Percentiles rank a stretch among this genome's conserved stretches.
These are phyloP conservation scores for Muscicapa striata DNA, from an alignment of 2,797 vertebrate genomes.

Conservation along the genomic window DNA sequence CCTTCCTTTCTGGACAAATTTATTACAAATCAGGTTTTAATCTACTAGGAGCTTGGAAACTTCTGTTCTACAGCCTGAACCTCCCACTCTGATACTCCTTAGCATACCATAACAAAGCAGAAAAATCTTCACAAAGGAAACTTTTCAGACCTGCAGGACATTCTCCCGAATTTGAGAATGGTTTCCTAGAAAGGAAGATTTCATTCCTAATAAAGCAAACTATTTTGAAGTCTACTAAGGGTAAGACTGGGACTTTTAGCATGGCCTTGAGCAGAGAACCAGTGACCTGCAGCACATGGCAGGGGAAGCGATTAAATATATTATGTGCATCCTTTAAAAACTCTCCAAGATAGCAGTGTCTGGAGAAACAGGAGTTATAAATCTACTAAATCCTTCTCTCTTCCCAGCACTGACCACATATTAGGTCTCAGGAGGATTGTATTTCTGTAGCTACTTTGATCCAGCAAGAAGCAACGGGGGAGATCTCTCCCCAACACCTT, in stretches of 20 bases:
- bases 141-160: neutral
- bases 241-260: neutral
- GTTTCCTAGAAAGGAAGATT: neutral
- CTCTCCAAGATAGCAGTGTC: neutral
- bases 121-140: neutral
- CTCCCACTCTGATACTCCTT: neutral
- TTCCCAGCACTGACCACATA: neutral
- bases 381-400: neutral
- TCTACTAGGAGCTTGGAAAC: neutral
- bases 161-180: neutral
- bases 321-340: neutral
- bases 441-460: neutral
- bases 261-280: neutral
- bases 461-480: neutral
- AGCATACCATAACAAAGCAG: neutral
- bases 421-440: neutral
- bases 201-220: neutral
- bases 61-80: neutral
- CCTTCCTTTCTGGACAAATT: neutral
- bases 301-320: neutral
- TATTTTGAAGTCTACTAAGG: neutral
- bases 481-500: rapidly evolving
- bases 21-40: neutral
- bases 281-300: neutral
- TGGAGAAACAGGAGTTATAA: neutral